These are phyloP conservation scores for Colistium nudipinnis DNA, from an alignment of 2,113 vertebrate species.

Conservation along the genomic window DNA sequence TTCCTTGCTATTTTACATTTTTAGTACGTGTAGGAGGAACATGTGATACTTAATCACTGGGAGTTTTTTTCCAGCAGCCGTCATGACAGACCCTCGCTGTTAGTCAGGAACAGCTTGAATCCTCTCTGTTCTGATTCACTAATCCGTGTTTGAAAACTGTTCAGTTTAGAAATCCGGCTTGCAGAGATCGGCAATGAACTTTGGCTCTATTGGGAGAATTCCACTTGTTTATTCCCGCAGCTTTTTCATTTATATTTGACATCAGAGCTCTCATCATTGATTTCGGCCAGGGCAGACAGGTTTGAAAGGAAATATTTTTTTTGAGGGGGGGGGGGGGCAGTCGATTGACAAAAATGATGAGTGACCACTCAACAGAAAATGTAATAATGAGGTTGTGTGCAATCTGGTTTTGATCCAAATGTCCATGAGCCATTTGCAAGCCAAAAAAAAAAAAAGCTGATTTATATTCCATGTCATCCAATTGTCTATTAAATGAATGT, in stretches of 20 bases:
- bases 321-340: no score
- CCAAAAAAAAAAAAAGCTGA: no score
- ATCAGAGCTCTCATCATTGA: constrained; percentile 54
- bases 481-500: no score
- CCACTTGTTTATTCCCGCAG: constrained; percentile 21
- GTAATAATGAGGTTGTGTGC: constrained; percentile 33
- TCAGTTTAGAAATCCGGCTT: constrained; percentile 11
- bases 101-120: not conserved
- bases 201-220: constrained; percentile 28
- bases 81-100: constrained; percentile 8
- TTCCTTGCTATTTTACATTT: no score
- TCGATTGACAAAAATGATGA: not conserved
- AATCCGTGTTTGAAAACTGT: constrained; percentile 8
- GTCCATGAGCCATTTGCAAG: no score
- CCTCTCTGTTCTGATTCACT: not conserved
- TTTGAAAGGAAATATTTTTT: no score
- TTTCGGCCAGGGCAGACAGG: no score
- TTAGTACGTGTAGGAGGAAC: no score
- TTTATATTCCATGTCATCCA: no score
- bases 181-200: constrained; percentile 33
- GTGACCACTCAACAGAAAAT: constrained; percentile 33
- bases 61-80: no score
- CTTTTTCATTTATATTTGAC: constrained; percentile 57
- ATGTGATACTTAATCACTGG: no score
- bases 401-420: constrained; percentile 38